A percentile compares a stretch with the other conserved stretches of the same genome.
These are phyloP conservation scores for Elymnias hypermnestra DNA, from an alignment of 1,140 invertebrate species.

Conservation along the genomic window DNA sequence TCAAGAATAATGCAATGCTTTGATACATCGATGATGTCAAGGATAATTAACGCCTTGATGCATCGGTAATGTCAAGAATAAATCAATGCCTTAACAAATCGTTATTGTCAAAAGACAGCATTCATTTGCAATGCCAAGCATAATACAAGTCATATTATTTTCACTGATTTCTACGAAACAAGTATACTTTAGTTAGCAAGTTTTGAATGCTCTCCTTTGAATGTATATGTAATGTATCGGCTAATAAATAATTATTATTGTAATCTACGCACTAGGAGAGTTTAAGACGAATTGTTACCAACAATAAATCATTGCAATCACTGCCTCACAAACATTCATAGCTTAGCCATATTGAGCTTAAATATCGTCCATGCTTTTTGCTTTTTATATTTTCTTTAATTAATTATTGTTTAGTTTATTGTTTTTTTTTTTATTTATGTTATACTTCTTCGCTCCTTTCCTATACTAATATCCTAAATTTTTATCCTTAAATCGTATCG, in stretches of 20 bases:
- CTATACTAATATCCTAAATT: slow-evolving; percentile 46
- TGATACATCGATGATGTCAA: no score
- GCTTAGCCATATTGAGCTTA: slow-evolving; percentile 67
- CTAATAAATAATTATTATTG: neutral
- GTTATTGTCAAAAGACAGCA: no score
- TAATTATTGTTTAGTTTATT: slow-evolving; percentile 32
- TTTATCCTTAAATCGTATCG: slow-evolving; percentile 32
- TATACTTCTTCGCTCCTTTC: slow-evolving; percentile 48
- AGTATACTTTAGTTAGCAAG: no score
- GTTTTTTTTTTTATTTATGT: slow-evolving; percentile 49
- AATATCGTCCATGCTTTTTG: slow-evolving; percentile 66
- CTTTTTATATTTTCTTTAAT: slow-evolving; percentile 54
- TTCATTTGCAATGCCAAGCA: no score
- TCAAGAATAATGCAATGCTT: no score
- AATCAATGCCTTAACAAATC: no score
- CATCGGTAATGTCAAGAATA: no score
- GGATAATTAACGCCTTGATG: no score
- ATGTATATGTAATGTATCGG: neutral
- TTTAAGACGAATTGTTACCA: neutral
- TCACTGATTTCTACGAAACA: no score
- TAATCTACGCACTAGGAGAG: neutral
- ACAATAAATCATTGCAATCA: slow-evolving; percentile 64
- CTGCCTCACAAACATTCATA: slow-evolving; percentile 74
- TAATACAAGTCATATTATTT: no score
- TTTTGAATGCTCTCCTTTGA: no score